phyloP scores from a whole-genome alignment of 2,888 invertebrate species.

The Ormyrus thymus region DNA sequence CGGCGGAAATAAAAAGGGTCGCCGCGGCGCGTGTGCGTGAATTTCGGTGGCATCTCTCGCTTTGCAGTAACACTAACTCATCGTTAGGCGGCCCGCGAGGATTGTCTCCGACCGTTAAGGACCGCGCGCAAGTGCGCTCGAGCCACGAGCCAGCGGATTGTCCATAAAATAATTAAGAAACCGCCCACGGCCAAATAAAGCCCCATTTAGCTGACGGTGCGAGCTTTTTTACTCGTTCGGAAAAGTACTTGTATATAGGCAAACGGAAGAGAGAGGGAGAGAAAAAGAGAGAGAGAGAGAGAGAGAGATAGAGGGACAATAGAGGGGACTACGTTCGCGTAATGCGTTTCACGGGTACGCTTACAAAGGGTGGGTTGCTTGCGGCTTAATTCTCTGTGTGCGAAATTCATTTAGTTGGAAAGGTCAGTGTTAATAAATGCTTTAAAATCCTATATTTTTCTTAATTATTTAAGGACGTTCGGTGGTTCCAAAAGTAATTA shows the following conservation, averaged over 20 bases:
- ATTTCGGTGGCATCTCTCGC: background rate
- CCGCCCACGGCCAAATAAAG: constrained; percentile 47
- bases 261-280: background rate
- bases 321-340: background rate
- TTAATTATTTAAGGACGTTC: no score
- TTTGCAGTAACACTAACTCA: constrained; percentile 61
- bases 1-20: no score
- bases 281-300: background rate
- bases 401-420: no score
- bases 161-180: constrained; percentile 66
- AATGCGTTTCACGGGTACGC: constrained; percentile 21
- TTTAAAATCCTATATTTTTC: no score
- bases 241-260: background rate
- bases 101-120: constrained; percentile 38
- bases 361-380: no score
- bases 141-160: constrained; percentile 54
- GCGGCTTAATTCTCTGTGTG: no score
- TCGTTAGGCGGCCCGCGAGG: constrained; percentile 55
- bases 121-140: constrained; percentile 20
- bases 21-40: no score
- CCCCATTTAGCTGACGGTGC: constrained; percentile 37
- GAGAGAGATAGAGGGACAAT: background rate
- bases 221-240: constrained; percentile 10
- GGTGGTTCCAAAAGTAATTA: no score
- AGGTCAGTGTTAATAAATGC: no score